Base-by-base conservation (phyloP, 2,113 vertebrate genomes). In the Oreochromis aureus region DNA sequence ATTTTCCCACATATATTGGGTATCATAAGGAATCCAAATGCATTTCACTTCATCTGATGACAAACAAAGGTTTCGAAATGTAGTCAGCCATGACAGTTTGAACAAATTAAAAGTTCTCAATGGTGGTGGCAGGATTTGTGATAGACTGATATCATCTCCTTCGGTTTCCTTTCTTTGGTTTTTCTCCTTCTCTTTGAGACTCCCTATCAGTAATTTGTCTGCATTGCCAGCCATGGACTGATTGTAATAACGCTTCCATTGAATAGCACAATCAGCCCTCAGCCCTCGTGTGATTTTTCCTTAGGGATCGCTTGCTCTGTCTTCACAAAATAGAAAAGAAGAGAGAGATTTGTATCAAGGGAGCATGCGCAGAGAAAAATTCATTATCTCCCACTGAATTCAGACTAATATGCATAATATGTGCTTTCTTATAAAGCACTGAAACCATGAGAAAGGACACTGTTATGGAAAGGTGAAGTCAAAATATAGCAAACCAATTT, bases 101-200 rank as follows among this genome's bases (percentile, higher is more conserved):
- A 93, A 85, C 90, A 95, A 94, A 95, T 95, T 92, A 95, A 95
- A 95, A 94, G 89, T 93, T 94, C 84, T 93, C 89, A 93, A 94
- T 90, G 79, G 86, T 13, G 78, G 55, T 39, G 82, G 73, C 61
- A 86, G 81, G 66, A 78, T 91, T 84, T 73, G 63, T 41, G 88
- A 89, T 85, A 63, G 91, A 56, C 69, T 66, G 92, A 94, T 93
- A 93, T 80, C 85, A 90, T 90, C 84, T 94, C 71, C 82, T 91
- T 86, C 59, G 18, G 83, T 85, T 88, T 81, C 87, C 87, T 93
- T 91, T 89, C 86, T 91, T 87, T 81, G 61, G 34, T 55, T 87
- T 69, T 84, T 81, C 66, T 79, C 85, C 81, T 80, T 86, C 81
- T 87, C 85, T 92, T 83, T 86, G 85, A 90, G 89, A 46, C 87